Percentiles rank a stretch among this genome's conserved stretches.
Evolutionary conservation across 2,888 invertebrate genomes (phyloP).

Genomic region (Biston stratarius): DNA sequence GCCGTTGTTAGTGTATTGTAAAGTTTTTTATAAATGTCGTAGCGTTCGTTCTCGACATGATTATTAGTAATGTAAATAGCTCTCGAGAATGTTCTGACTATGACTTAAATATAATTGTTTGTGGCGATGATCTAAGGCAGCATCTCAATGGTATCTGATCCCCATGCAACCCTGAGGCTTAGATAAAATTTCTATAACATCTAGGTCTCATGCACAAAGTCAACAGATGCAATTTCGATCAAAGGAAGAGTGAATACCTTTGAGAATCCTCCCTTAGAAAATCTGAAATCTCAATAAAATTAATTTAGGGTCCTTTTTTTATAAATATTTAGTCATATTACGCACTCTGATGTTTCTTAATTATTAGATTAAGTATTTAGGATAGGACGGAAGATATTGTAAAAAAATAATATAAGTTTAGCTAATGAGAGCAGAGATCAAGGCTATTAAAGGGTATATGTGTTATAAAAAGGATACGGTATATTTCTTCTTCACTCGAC

Average conservation of each 20-base stretch:
- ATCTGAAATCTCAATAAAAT: constrained; percentile 9
- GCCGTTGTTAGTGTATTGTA: constrained; percentile 22
- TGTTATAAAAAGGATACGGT: constrained; percentile 3
- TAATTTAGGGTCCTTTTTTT: constrained; percentile 8
- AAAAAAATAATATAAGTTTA: constrained; percentile 15
- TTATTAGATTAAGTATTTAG: constrained; percentile 15
- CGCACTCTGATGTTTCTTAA: constrained; percentile 16
- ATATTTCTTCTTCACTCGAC: constrained; percentile 2
- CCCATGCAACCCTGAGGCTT: background rate
- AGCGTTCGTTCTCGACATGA: constrained; percentile 9
- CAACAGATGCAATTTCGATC: too few species aligned
- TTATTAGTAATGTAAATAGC: constrained; percentile 26
- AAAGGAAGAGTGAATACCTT: background rate
- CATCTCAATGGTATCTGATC: constrained; percentile 9
- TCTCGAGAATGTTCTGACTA: constrained; percentile 19
- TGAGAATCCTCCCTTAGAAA: constrained; percentile 1
- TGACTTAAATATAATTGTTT: constrained; percentile 1
- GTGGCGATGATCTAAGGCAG: constrained; percentile 7
- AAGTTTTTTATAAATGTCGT: constrained; percentile 13
- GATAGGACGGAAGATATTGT: constrained; percentile 10
- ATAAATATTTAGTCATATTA: constrained; percentile 19
- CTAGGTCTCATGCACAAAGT: too few species aligned
- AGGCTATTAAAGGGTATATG: constrained; percentile 2
- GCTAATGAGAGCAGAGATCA: constrained; percentile 10
- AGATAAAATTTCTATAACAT: too few species aligned